These are phyloP conservation scores for Varanus salvator DNA, from an alignment of 2,113 vertebrate genomes.

Conservation along the genomic window DNA sequence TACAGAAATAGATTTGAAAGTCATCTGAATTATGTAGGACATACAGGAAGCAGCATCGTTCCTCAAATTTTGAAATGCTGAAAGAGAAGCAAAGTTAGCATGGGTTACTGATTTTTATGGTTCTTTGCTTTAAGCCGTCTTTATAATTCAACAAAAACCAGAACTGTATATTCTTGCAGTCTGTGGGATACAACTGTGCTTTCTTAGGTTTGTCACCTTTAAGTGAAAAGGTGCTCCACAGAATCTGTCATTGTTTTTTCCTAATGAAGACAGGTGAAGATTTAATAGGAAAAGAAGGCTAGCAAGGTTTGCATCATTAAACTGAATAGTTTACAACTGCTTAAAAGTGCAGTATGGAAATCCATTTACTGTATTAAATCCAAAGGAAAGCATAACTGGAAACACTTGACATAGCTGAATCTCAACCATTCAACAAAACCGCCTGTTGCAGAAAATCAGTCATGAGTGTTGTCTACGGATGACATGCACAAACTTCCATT, in stretches of 20 bases:
- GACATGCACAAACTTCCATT: not conserved
- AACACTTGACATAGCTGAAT: not conserved
- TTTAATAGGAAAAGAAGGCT: not conserved
- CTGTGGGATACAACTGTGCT: slow-evolving; percentile 13
- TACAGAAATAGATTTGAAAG: slow-evolving; percentile 99
- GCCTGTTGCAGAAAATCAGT: not conserved
- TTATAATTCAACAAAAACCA: not conserved
- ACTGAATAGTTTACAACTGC: not conserved
- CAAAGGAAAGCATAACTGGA: not conserved
- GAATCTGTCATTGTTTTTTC: not conserved
- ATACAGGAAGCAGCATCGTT: slow-evolving; percentile 96
- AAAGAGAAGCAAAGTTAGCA: slow-evolving; percentile 59
- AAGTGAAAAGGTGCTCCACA: slow-evolving; percentile 2
- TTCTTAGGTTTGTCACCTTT: slow-evolving; percentile 2
- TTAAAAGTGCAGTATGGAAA: not conserved
- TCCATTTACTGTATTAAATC: not conserved
- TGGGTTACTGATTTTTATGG: not conserved
- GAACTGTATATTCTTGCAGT: not conserved
- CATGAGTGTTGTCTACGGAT: not conserved
- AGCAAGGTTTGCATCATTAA: not conserved
- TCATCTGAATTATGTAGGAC: slow-evolving; percentile 97
- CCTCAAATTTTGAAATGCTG: slow-evolving; percentile 98
- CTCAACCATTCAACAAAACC: not conserved
- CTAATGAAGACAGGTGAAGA: not conserved
- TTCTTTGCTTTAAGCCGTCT: not conserved